Percentiles rank a stretch among this genome's conserved stretches.
Evolutionary conservation across 2,888 invertebrate species (phyloP).

Genomic region (Syritta pipiens): DNA sequence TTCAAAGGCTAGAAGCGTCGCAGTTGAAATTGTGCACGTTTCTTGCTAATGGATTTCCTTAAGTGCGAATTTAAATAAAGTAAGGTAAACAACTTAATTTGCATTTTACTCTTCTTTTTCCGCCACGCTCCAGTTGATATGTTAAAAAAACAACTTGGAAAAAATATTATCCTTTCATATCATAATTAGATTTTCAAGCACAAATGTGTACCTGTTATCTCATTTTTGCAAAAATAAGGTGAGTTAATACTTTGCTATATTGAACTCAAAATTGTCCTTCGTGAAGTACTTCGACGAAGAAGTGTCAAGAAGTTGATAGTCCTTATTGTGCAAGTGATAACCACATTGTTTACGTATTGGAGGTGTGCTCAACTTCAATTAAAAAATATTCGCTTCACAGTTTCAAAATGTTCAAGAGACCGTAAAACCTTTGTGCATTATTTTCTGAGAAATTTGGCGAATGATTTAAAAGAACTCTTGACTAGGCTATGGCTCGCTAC

Average conservation of each 20-base stretch:
- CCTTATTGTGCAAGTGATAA: slow-evolving; percentile 41
- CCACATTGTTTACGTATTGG: slow-evolving; percentile 35
- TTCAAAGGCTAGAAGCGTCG: slow-evolving; percentile 19
- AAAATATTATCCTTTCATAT: slow-evolving; percentile 17
- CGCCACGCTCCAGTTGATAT: slow-evolving; percentile 22
- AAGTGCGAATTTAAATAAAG: slow-evolving; percentile 69
- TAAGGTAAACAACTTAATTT: slow-evolving; percentile 70
- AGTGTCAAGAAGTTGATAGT: slow-evolving; percentile 54
- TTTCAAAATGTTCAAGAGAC: slow-evolving; percentile 53
- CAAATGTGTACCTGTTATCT: too few relatives aligned
- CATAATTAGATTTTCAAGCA: too few relatives aligned
- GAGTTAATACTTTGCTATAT: too few relatives aligned
- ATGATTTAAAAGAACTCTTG: slow-evolving; percentile 63
- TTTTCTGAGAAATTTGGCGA: slow-evolving; percentile 46
- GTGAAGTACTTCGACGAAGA: too few relatives aligned
- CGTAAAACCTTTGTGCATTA: slow-evolving; percentile 53
- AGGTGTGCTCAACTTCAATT: slow-evolving; percentile 54
- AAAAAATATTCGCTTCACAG: slow-evolving; percentile 60
- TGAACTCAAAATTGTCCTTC: too few relatives aligned
- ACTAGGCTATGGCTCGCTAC: slow-evolving; percentile 37
- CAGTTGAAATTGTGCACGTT: slow-evolving; percentile 62
- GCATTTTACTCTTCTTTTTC: slow-evolving; percentile 48
- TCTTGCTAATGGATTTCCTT: slow-evolving; percentile 70
- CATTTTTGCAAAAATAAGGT: too few relatives aligned
- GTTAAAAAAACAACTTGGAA: slow-evolving; percentile 11